A percentile compares a stretch with the other conserved stretches of the same genome.
phyloP scores from a whole-genome alignment of 2,888 invertebrate genomes.

The Hypomecis atomaria region DNA sequence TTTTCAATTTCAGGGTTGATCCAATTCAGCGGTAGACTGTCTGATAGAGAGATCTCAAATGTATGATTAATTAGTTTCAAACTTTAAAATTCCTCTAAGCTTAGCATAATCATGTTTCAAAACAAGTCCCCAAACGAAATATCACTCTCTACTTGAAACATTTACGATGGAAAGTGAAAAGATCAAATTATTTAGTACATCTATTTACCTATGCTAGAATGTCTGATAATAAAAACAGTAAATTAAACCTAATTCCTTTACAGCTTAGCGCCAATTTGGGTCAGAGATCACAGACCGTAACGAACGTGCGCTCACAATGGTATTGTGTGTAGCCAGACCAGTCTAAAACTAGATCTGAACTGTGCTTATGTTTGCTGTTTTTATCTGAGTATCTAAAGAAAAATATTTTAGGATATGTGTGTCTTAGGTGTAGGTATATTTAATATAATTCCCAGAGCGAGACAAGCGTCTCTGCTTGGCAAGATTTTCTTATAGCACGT shows the following conservation, averaged over 20 bases:
- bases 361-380: neutral
- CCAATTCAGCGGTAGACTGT: no score
- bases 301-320: slow-evolving; percentile 49
- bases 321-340: slow-evolving; percentile 32
- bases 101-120: no score
- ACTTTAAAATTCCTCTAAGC: no score
- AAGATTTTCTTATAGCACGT: no score
- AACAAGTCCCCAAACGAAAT: no score
- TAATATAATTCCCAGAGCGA: no score
- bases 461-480: no score
- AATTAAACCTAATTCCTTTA: slow-evolving; percentile 37
- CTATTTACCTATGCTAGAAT: neutral
- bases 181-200: neutral
- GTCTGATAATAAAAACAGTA: slow-evolving; percentile 7
- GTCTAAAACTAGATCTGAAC: neutral
- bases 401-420: no score
- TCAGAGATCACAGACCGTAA: slow-evolving; percentile 44
- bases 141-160: slow-evolving; percentile 2
- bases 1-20: no score
- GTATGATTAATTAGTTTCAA: no score
- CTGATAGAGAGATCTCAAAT: no score
- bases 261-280: slow-evolving; percentile 49
- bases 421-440: no score
- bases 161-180: slow-evolving; percentile 7
- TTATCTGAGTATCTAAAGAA: neutral